Base-by-base conservation (phyloP, 2,888 invertebrate genomes). In the Minunthozetes semirufus region DNA sequence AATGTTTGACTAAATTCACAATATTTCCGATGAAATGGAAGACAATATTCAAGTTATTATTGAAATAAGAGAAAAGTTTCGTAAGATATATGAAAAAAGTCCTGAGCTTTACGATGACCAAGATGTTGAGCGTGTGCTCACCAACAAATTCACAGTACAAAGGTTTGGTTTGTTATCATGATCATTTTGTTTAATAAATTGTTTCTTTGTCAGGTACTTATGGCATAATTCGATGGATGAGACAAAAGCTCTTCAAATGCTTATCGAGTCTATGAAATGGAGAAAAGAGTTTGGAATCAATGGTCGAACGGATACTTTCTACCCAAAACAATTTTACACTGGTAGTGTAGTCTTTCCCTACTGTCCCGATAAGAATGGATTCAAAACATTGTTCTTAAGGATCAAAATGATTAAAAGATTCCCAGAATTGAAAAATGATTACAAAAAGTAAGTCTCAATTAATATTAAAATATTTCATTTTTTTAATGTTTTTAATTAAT, bases 281-380 rank as follows among this genome's bases (percentile, higher is more conserved):
- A 42, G 76, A 25, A 76, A 76, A 27, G 72, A 74, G 22, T 72
- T 76, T 63, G 56, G 17, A 5, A 42, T 76, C 17, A 63, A 72
- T 33, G 29, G 19, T 17, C 4, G 48, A 1, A 17, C 22, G 17
- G 63, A 72, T 11, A 29, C 11, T 9, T 59, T 59, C 15, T 76
- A 75, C 63, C 76, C 76, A 3, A 38, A 56, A 29, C 75, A 76
- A 63, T 76, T 76, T 25, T 75, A 72, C 46, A n/a, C 61, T n/a
- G 25, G 63, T 19, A 74, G 74, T 19, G 56, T 66, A 9, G 68
- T 76, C 17, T 73, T 76, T 27, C 33, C 46, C 1, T 76, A 61
- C 46, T 29, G 50, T 38, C 61, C 59, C n/a, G 76, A 76, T 59
- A 63, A 50, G n/a, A 22, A 66, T 17, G 74, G 74, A 8, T 27